A percentile compares a stretch with the other conserved stretches of the same genome.
phyloP scores from a whole-genome alignment of 1,140 invertebrate species.

The Cyphomyrmex costatus region DNA sequence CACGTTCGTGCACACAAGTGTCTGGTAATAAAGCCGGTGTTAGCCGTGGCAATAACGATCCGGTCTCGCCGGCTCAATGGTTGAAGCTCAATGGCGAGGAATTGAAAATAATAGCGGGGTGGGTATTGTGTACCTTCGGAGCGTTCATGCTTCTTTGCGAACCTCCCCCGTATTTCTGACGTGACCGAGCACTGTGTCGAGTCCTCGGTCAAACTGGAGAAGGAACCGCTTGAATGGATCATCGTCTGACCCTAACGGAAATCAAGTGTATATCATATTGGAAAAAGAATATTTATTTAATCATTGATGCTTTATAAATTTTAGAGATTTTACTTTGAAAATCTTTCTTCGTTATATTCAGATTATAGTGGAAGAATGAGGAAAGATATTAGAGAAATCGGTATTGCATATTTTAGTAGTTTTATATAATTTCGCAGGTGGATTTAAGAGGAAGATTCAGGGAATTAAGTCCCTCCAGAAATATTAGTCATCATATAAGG shows the following conservation, averaged over 20 bases:
- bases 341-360: background rate
- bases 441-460: background rate
- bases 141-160: constrained; percentile 61
- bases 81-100: constrained; percentile 69
- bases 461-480: background rate
- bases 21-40: constrained; percentile 73
- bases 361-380: background rate
- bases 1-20: constrained; percentile 54
- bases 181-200: constrained; percentile 55
- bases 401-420: constrained; percentile 11
- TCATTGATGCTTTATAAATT: background rate
- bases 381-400: background rate
- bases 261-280: constrained; percentile 20
- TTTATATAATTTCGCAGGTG: background rate
- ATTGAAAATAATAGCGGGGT: constrained; percentile 76
- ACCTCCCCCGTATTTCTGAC: constrained; percentile 60
- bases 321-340: background rate
- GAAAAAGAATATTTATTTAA: constrained; percentile 38
- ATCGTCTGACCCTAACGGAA: constrained; percentile 40
- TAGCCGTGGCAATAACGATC: constrained; percentile 65
- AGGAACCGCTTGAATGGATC: constrained; percentile 27
- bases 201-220: constrained; percentile 27
- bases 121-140: constrained; percentile 60
- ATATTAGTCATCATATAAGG: constrained; percentile 5
- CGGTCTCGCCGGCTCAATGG: constrained; percentile 65